phyloP scores from a whole-genome alignment of 37 sponge, comb jelly and placozoan species.

The Chondrilla cf. caribensis region DNA sequence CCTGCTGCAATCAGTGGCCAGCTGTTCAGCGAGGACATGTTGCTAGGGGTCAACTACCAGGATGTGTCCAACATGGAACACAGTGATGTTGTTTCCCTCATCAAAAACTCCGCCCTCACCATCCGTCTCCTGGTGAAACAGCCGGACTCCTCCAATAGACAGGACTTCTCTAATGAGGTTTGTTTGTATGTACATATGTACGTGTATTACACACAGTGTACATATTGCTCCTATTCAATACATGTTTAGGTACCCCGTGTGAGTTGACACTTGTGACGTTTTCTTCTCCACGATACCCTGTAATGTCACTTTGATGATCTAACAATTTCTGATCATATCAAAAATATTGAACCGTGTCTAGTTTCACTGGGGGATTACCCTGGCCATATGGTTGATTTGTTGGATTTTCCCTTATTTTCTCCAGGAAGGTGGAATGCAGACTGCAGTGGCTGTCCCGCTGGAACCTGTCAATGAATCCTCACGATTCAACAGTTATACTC shows the following conservation, averaged over 20 bases:
- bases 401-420: no score
- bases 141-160: slow-evolving; percentile 21
- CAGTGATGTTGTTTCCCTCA: slow-evolving; percentile 71
- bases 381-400: no score
- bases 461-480: not conserved
- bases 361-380: no score
- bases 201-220: not conserved
- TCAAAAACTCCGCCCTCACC: slow-evolving; percentile 77
- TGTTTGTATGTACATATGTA: not conserved
- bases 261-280: not conserved
- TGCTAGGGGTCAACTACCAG: slow-evolving; percentile 82
- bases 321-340: no score
- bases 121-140: slow-evolving; percentile 67
- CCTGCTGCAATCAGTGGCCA: slow-evolving; percentile 81
- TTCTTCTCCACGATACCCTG: no score
- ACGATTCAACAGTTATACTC: no score
- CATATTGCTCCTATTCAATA: not conserved
- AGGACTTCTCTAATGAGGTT: not conserved
- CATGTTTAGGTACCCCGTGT: not conserved
- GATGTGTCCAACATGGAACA: slow-evolving; percentile 89
- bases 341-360: no score
- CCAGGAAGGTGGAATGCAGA: slow-evolving; percentile 13
- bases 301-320: no score
- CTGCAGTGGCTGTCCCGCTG: slow-evolving; percentile 40
- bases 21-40: slow-evolving; percentile 75